phyloP scores from a whole-genome alignment of 2,797 vertebrate genomes.

The Sphenodon punctatus region DNA sequence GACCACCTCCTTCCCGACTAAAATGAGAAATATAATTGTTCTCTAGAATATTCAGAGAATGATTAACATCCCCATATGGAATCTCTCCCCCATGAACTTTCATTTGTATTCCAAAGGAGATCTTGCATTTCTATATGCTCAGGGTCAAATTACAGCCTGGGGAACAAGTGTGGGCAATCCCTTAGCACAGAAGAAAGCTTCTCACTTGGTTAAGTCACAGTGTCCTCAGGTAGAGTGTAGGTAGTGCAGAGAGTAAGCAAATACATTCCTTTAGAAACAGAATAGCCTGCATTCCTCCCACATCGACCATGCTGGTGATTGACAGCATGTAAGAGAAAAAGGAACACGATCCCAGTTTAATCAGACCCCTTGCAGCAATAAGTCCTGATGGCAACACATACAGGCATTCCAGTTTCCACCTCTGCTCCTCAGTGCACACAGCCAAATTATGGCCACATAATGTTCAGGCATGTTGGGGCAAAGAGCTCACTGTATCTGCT shows the following conservation, averaged over 20 bases:
- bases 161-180: background rate
- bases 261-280: background rate
- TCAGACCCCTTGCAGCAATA: background rate
- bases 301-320: background rate
- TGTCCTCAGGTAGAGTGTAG: background rate
- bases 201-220: background rate
- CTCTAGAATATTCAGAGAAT: background rate
- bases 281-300: background rate
- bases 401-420: background rate
- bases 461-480: background rate
- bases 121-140: background rate
- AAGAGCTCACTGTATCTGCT: too few relatives aligned
- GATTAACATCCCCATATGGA: background rate
- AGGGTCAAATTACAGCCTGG: background rate
- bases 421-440: background rate
- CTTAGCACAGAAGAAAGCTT: background rate
- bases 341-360: background rate
- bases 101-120: background rate
- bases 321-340: background rate
- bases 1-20: background rate
- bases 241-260: background rate
- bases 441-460: background rate
- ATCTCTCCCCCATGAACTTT: background rate
- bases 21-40: background rate
- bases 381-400: background rate